Base-by-base conservation (phyloP, 2,797 vertebrate genomes). In the Mus spretus region DNA sequence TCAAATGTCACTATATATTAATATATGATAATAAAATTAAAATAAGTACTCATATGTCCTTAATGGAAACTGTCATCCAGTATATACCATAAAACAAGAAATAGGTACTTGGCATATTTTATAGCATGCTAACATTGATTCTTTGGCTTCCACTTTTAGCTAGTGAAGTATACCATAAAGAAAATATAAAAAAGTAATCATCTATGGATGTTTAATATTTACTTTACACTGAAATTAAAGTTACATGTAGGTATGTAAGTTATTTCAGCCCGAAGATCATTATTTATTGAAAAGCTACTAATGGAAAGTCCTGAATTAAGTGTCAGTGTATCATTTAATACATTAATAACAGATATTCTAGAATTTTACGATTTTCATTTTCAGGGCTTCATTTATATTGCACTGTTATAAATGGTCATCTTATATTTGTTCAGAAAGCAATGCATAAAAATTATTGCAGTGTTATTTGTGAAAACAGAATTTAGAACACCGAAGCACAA, bases 151-250 rank as follows among this genome's bases (percentile, higher is more conserved):
- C 61, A 95, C 93, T 53, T 90, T 97, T 98, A 98, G 80, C 67
- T 94, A 97, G 65, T 97, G 92, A 98, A 98, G 89, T 97, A 96
- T 97, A 96, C 95, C 85, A 96, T 95, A 98, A 78, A 97, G 91
- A 97, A 98, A 95, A 97, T 91, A 98, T 96, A 97, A 97, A 98
- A 83, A 97, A 13, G 67, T 89, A 98, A 98, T 97, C 96, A 98
- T 97, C 95, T 90, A 97, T 97, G 97, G 96, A 98, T 97, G 8
- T 96, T 96, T 98, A 97, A 95, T 95, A 97, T 97, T 97, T 96
- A 98, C 96, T 93, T 97, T 97, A 91, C 85, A 96, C 12, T 92
- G 77, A 96, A 95, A 95, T 82, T 94, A 89, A 57, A 97, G 72
- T 91, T 34, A 17, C 97, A 94, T 95, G 86, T 65, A 97, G 92